phyloP scores from a whole-genome alignment of 1,140 invertebrate genomes.

The Scaptomyza pallida region DNA sequence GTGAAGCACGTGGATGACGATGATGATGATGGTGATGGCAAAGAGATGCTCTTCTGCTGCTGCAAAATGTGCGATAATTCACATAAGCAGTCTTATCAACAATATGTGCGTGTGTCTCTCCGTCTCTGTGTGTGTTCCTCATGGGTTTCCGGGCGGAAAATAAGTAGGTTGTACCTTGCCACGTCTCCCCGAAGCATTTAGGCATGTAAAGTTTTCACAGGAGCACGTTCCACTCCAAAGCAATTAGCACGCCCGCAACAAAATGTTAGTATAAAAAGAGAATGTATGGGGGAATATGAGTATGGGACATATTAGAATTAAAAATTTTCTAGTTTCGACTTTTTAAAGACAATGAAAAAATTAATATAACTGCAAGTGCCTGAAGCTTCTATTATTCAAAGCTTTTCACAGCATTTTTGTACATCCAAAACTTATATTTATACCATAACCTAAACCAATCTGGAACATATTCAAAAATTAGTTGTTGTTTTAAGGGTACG shows the following conservation, averaged over 20 bases:
- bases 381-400: too few relatives aligned
- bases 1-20: constrained; percentile 21
- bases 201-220: constrained; percentile 70
- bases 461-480: too few relatives aligned
- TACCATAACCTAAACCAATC: too few relatives aligned
- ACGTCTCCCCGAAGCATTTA: constrained; percentile 61
- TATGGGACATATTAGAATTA: too few relatives aligned
- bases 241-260: constrained; percentile 49
- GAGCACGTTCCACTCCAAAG: constrained; percentile 71
- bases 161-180: constrained; percentile 43
- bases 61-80: constrained; percentile 80
- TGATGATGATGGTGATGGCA: constrained; percentile 3
- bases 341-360: too few relatives aligned
- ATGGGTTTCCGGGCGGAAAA: constrained; percentile 67
- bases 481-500: too few relatives aligned
- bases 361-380: too few relatives aligned
- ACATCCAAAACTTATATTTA: too few relatives aligned
- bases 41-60: constrained; percentile 43
- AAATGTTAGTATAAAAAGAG: constrained; percentile 62
- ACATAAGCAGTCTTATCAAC: constrained; percentile 79
- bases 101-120: constrained; percentile 33
- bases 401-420: too few relatives aligned
- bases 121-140: constrained; percentile 7
- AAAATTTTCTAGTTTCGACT: too few relatives aligned
- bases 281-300: too few relatives aligned